Conservation (phyloP, 2,888 invertebrate species). For the Tethea ocularis region DNA sequence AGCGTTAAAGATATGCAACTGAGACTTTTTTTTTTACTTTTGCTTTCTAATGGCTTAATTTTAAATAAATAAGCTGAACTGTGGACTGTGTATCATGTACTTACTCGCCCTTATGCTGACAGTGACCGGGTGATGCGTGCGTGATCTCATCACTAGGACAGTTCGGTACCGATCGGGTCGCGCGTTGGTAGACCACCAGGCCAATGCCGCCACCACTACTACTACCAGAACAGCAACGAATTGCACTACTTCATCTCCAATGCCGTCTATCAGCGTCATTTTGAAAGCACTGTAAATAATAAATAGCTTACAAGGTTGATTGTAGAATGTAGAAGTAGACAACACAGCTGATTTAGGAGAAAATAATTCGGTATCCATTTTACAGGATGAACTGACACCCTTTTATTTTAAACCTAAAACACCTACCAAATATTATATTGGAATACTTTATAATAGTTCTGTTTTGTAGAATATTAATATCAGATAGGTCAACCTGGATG, state of each 20-base stretch:
- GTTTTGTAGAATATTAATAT: too few species aligned
- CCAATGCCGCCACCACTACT: constrained; percentile 86
- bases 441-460: too few species aligned
- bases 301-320: neutral
- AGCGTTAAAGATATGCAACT: too few species aligned
- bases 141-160: constrained; percentile 85
- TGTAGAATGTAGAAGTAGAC: neutral
- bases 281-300: constrained; percentile 42
- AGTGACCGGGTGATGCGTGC: constrained; percentile 65
- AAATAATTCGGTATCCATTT: too few species aligned
- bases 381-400: too few species aligned
- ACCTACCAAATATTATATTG: too few species aligned
- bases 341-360: constrained; percentile 5
- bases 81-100: constrained; percentile 17
- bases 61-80: too few species aligned
- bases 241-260: constrained; percentile 93
- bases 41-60: too few species aligned
- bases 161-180: constrained; percentile 87
- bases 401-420: too few species aligned
- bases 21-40: too few species aligned
- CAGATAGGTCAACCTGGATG: too few species aligned
- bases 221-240: constrained; percentile 84
- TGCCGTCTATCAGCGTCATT: constrained; percentile 91
- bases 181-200: constrained; percentile 90
- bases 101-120: constrained; percentile 69